Conservation (phyloP, 2,888 invertebrate species). For the Aphrophora alni region DNA sequence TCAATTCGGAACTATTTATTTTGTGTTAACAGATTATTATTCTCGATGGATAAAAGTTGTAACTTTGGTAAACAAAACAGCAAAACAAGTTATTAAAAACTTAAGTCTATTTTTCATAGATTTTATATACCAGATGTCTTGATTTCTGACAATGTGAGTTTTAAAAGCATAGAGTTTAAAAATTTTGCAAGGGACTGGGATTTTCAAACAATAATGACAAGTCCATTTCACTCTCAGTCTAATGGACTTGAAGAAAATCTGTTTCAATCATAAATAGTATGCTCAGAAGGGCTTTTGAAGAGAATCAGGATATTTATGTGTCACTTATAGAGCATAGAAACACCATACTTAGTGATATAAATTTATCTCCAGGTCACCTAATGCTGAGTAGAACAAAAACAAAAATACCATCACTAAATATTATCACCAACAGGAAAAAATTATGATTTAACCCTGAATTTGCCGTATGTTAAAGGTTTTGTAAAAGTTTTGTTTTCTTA, state of each 20-base stretch:
- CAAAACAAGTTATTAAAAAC: conserved; percentile 39
- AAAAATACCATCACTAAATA: conserved; percentile 15
- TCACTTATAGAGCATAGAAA: conserved; percentile 26
- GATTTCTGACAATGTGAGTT: conserved; percentile 48
- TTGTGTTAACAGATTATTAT: conserved; percentile 44
- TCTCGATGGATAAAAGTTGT: conserved; percentile 45
- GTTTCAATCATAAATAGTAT: conserved; percentile 18
- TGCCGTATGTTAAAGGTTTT: too few species aligned
- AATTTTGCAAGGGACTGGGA: conserved; percentile 19
- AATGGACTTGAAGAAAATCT: conserved; percentile 22
- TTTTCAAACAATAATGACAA: not conserved
- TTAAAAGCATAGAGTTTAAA: conserved; percentile 19
- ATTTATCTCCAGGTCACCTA: conserved; percentile 21
- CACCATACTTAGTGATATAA: not conserved
- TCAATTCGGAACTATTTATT: conserved; percentile 27
- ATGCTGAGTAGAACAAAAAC: conserved; percentile 17
- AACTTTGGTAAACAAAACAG: conserved; percentile 19
- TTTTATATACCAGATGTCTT: conserved; percentile 48
- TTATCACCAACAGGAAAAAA: too few species aligned
- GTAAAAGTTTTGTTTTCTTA: too few species aligned
- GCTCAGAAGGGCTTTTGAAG: conserved; percentile 10
- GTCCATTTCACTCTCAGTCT: conserved; percentile 11
- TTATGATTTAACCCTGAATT: too few species aligned
- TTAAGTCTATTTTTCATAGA: conserved; percentile 43
- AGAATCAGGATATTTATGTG: conserved; percentile 14